phyloP scores from a whole-genome alignment of 2,888 invertebrate genomes.

The Schrankia costaestrigalis region DNA sequence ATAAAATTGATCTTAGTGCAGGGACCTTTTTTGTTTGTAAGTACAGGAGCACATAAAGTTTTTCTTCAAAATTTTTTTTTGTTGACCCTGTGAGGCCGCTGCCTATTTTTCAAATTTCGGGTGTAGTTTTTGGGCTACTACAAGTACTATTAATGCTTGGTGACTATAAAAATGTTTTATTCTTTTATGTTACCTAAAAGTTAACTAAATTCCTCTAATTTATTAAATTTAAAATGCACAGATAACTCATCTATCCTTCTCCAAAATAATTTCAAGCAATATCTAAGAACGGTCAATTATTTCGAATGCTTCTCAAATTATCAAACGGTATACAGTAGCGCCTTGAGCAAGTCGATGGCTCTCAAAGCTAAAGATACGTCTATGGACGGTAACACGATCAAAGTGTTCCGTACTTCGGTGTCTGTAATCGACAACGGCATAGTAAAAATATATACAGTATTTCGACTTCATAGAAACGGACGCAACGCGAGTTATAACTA shows the following conservation, averaged over 20 bases:
- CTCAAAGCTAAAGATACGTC: constrained; percentile 39
- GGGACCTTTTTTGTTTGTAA: too few species aligned
- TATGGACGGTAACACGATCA: constrained; percentile 55
- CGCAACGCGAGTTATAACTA: too few species aligned
- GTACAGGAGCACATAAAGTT: too few species aligned
- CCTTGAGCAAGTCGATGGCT: constrained; percentile 47
- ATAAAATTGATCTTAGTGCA: too few species aligned
- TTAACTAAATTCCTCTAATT: not conserved
- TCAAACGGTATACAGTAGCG: constrained; percentile 34
- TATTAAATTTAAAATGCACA: too few species aligned
- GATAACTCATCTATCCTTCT: not conserved
- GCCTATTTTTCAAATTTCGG: too few species aligned
- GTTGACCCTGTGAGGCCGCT: too few species aligned
- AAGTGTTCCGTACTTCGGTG: constrained; percentile 41
- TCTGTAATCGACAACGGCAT: constrained; percentile 55
- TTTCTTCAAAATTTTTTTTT: too few species aligned
- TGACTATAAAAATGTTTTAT: not conserved
- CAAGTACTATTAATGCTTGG: too few species aligned
- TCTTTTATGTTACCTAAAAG: not conserved
- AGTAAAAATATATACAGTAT: too few species aligned
- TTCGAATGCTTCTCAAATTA: constrained; percentile 36
- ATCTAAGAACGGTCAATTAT: constrained; percentile 23
- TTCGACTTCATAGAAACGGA: too few species aligned
- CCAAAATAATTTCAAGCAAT: not conserved
- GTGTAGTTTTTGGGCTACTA: too few species aligned